A percentile compares a stretch with the other conserved stretches of the same genome.
These are phyloP conservation scores for Mycetomoellerius zeteki DNA, from an alignment of 1,140 invertebrate genomes.

Conservation along the genomic window DNA sequence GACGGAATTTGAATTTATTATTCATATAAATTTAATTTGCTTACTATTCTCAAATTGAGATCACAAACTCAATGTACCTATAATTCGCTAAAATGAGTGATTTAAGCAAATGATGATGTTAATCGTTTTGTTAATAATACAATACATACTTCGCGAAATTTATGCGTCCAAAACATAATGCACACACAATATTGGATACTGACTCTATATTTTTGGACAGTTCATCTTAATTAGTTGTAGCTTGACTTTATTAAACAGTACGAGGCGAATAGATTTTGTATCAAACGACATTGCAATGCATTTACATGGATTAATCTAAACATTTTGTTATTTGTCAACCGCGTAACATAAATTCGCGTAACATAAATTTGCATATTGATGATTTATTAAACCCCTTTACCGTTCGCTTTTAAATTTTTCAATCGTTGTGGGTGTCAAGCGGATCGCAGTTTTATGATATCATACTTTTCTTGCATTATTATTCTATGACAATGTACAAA, in stretches of 20 bases:
- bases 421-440: neutral
- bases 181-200: neutral
- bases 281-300: neutral
- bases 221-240: neutral
- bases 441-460: neutral
- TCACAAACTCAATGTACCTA: neutral
- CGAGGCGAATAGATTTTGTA: neutral
- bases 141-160: conserved; percentile 9
- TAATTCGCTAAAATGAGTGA: neutral
- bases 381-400: conserved; percentile 1
- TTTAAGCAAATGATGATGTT: conserved; percentile 18
- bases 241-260: neutral
- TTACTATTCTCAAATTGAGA: neutral
- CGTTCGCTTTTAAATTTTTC: neutral
- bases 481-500: neutral
- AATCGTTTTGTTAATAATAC: conserved; percentile 8
- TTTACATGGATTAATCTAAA: neutral
- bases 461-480: neutral
- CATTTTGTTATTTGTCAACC: neutral
- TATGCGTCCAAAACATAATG: neutral
- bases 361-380: neutral
- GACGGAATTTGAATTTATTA: neutral
- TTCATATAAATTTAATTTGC: neutral
- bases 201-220: neutral
- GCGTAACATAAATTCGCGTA: conserved; percentile 3